phyloP scores from a whole-genome alignment of 2,888 invertebrate genomes.

The Meta bourneti region DNA sequence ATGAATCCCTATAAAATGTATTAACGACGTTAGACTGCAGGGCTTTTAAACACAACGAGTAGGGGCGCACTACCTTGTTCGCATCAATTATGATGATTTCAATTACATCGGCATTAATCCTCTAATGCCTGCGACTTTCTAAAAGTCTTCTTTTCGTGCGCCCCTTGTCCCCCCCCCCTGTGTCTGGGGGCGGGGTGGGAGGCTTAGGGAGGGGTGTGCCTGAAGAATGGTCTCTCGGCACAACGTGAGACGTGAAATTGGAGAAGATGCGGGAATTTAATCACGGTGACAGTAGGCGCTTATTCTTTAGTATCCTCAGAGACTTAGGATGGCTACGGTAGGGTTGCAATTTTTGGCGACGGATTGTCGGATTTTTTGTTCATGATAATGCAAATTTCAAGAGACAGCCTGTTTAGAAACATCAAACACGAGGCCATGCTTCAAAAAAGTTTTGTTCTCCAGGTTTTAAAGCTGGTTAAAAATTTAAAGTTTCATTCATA shows the following conservation, averaged over 20 bases:
- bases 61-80: conserved; percentile 41
- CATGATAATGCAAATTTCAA: too few relatives aligned
- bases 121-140: conserved; percentile 74
- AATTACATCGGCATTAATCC: conserved; percentile 76
- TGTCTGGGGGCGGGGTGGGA: background rate
- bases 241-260: conserved; percentile 72
- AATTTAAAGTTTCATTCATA: too few relatives aligned
- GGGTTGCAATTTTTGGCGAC: conserved; percentile 63
- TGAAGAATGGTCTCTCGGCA: conserved; percentile 73
- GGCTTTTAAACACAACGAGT: conserved; percentile 60
- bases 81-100: conserved; percentile 77
- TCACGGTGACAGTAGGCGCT: conserved; percentile 75
- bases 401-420: too few relatives aligned
- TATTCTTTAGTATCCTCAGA: conserved; percentile 72
- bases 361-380: background rate
- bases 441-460: too few relatives aligned
- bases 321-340: conserved; percentile 47
- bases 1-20: conserved; percentile 30
- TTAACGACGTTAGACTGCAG: conserved; percentile 49
- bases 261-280: conserved; percentile 75
- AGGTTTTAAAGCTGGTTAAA: too few relatives aligned
- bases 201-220: conserved; percentile 39
- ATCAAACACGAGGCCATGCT: too few relatives aligned
- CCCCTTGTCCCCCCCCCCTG: conserved; percentile 4
- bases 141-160: conserved; percentile 74